Evolutionary conservation across 2,797 vertebrate species (phyloP).

Genomic region (Gymnopithys bicolor): DNA sequence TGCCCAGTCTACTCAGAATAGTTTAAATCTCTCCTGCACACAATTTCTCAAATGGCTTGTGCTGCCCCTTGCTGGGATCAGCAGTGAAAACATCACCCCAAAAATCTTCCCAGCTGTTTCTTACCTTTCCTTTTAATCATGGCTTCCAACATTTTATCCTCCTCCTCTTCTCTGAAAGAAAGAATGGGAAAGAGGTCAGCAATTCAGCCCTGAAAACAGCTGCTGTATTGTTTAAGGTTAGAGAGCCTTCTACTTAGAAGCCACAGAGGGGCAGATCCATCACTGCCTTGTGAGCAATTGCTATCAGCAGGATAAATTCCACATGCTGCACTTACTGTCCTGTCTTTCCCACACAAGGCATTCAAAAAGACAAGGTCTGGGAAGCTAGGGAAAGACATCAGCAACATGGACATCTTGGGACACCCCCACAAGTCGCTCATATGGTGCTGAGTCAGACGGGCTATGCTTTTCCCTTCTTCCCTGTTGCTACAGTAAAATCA

Average conservation of each 20-base stretch:
- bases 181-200: constrained; percentile 35
- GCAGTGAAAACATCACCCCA: background rate
- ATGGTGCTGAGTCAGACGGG: accelerated
- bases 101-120: background rate
- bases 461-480: background rate
- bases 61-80: background rate
- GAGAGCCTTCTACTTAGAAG: constrained; percentile 16
- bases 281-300: background rate
- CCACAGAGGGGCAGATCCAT: background rate
- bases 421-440: accelerated
- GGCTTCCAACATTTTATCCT: constrained; percentile 84
- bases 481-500: too few species aligned
- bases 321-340: background rate
- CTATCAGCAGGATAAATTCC: background rate
- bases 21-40: background rate
- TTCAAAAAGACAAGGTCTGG: background rate
- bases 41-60: background rate
- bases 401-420: background rate
- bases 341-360: background rate
- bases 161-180: constrained; percentile 91
- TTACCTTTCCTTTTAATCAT: constrained; percentile 89
- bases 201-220: background rate
- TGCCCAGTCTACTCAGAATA: background rate
- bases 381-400: background rate
- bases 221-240: background rate